Evolutionary conservation across 2,888 invertebrate genomes (phyloP).

Genomic region (Tachina fera): DNA sequence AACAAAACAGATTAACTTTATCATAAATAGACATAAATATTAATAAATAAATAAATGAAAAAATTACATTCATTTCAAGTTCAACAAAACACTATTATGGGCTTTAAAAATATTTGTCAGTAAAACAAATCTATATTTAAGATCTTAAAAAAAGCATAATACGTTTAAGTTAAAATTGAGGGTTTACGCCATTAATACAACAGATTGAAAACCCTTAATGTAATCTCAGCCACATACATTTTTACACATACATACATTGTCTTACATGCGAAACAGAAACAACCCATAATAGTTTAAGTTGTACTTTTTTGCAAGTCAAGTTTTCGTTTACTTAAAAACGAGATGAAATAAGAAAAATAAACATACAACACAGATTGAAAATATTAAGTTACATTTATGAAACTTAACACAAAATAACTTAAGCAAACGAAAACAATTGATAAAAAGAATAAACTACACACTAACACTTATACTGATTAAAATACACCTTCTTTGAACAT

Average conservation of each 20-base stretch:
- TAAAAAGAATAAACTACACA: slow-evolving; percentile 33
- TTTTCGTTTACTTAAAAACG: slow-evolving; percentile 65
- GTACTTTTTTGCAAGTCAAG: slow-evolving; percentile 67
- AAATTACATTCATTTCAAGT: slow-evolving; percentile 61
- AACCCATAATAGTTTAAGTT: slow-evolving; percentile 67
- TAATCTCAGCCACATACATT: slow-evolving; percentile 14
- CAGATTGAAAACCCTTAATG: slow-evolving; percentile 43
- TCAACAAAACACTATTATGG: slow-evolving; percentile 66
- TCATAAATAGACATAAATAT: slow-evolving; percentile 66
- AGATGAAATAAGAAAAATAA: slow-evolving; percentile 18
- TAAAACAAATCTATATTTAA: slow-evolving; percentile 39
- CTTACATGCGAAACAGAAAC: slow-evolving; percentile 30
- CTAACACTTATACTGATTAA: slow-evolving; percentile 37
- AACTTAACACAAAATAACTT: slow-evolving; percentile 63
- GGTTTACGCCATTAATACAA: slow-evolving; percentile 31
- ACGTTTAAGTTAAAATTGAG: slow-evolving; percentile 55
- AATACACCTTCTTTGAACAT: slow-evolving; percentile 51
- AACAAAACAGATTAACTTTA: slow-evolving; percentile 55
- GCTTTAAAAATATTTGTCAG: slow-evolving; percentile 45
- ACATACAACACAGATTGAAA: slow-evolving; percentile 38
- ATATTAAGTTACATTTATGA: slow-evolving; percentile 62
- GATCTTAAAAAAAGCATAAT: slow-evolving; percentile 58
- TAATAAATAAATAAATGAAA: slow-evolving; percentile 64
- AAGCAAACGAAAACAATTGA: slow-evolving; percentile 58
- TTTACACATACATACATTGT: slow-evolving; percentile 25